phyloP scores from a whole-genome alignment of 2,113 vertebrate genomes.

The Marmota flaviventris region DNA sequence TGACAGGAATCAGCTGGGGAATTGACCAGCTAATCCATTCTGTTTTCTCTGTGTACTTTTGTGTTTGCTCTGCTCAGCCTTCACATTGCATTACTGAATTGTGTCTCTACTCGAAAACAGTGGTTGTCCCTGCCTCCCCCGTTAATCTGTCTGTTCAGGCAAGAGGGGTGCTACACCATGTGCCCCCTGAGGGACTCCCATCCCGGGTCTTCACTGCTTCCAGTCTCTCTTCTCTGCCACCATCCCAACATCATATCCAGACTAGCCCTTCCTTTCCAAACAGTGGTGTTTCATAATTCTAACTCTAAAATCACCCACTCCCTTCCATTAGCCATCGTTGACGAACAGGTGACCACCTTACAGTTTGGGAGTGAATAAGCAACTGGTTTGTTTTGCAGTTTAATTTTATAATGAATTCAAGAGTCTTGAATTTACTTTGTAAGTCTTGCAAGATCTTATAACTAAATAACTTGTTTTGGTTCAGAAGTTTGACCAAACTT shows the following conservation, averaged over 20 bases:
- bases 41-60: not conserved
- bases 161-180: rapidly evolving
- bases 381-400: not conserved
- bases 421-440: not conserved
- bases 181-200: rapidly evolving
- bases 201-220: rapidly evolving
- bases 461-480: not conserved
- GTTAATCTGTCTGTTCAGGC: not conserved
- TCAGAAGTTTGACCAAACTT: too few relatives aligned
- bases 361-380: not conserved
- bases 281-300: not conserved
- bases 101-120: not conserved
- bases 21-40: not conserved
- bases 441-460: not conserved
- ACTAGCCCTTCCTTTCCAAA: not conserved
- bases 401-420: not conserved
- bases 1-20: too few relatives aligned
- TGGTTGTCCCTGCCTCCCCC: not conserved
- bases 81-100: not conserved
- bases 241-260: too few relatives aligned
- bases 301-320: not conserved
- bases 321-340: not conserved
- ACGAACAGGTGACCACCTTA: not conserved
- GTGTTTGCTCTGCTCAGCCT: not conserved
- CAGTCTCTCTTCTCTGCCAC: not conserved